phyloP scores from a whole-genome alignment of 2,797 vertebrate species.

The Sebastes taczanowskii region DNA sequence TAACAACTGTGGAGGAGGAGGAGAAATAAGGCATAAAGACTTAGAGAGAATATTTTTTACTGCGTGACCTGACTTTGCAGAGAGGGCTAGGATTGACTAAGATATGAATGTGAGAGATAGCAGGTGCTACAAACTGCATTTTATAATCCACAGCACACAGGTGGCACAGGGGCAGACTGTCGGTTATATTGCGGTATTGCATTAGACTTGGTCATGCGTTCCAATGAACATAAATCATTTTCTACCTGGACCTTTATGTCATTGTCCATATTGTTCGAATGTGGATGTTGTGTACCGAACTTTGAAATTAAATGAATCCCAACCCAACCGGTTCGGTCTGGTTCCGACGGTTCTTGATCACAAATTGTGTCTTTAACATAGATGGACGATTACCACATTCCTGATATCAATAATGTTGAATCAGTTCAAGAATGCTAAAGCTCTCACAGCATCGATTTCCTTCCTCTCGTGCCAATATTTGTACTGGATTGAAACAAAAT shows the following conservation, averaged over 20 bases:
- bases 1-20: conserved; percentile 1
- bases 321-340: neutral
- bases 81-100: neutral
- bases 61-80: neutral
- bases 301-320: neutral
- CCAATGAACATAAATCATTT: neutral
- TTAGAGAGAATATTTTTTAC: neutral
- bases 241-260: neutral
- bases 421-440: neutral
- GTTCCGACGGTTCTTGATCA: neutral
- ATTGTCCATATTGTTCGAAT: neutral
- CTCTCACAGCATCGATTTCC: neutral
- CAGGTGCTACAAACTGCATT: neutral
- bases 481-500: no score
- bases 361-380: neutral
- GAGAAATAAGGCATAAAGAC: neutral
- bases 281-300: neutral
- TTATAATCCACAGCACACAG: neutral
- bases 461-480: no score
- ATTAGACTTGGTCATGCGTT: neutral
- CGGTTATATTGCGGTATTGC: neutral
- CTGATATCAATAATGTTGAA: neutral
- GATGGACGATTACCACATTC: neutral
- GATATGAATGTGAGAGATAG: neutral
- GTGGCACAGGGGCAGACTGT: no score